phyloP scores from a whole-genome alignment of 2,797 vertebrate genomes.

The Chaunax sp. region DNA sequence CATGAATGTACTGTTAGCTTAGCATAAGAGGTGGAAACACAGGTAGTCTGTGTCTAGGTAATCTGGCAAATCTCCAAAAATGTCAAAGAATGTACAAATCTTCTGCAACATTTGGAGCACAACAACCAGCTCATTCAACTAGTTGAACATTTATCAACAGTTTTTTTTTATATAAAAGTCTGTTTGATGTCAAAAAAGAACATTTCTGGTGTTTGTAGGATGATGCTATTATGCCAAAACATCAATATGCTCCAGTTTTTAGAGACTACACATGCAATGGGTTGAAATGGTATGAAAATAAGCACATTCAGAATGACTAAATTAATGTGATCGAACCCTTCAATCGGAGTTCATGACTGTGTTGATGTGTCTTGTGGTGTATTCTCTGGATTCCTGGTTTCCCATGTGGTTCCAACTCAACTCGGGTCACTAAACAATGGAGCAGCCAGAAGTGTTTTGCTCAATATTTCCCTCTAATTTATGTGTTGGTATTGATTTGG shows the following conservation, averaged over 20 bases:
- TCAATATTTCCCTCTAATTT: constrained; percentile 64
- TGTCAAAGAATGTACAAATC: too few species aligned
- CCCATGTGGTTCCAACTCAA: constrained; percentile 42
- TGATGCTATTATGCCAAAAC: too few species aligned
- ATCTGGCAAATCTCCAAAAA: too few species aligned
- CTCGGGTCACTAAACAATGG: constrained; percentile 57
- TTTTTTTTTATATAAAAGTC: background rate
- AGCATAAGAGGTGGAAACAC: too few species aligned
- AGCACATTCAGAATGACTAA: constrained; percentile 45
- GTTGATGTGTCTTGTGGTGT: constrained; percentile 36
- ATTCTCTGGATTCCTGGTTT: constrained; percentile 29
- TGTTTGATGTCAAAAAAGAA: background rate
- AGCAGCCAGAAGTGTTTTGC: constrained; percentile 59
- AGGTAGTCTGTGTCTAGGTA: too few species aligned
- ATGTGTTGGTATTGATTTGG: constrained; percentile 73
- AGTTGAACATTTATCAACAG: too few species aligned
- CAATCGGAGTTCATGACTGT: constrained; percentile 40
- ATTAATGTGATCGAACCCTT: constrained; percentile 53
- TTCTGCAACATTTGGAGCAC: too few species aligned
- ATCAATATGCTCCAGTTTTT: background rate
- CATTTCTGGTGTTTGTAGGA: too few species aligned
- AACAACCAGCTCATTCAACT: too few species aligned
- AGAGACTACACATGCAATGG: constrained; percentile 30
- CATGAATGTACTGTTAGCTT: too few species aligned
- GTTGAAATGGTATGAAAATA: constrained; percentile 53